Percentiles rank a stretch among this genome's conserved stretches.
Conservation (phyloP, 2,113 vertebrate species). For the Rhea americana region DNA sequence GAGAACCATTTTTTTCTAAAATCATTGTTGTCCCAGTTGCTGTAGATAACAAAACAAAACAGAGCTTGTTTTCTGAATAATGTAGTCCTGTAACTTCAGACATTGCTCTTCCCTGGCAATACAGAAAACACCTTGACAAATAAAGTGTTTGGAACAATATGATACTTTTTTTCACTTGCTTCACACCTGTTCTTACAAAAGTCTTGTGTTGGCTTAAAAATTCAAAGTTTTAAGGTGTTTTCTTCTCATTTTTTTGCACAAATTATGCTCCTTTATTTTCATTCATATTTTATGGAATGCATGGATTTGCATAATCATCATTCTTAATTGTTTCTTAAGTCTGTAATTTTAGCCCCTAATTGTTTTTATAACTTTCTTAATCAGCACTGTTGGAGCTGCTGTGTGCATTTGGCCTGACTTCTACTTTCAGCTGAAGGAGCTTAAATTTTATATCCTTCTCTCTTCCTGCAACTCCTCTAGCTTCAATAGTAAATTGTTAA, state of each 20-base stretch:
- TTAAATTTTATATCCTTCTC: background rate
- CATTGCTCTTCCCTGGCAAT: background rate
- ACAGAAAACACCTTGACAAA: constrained; percentile 18
- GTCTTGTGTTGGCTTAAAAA: background rate
- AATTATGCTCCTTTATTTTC: background rate
- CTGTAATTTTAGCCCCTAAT: background rate
- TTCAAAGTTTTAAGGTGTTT: background rate
- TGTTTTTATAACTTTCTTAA: background rate
- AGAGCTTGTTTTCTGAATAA: background rate
- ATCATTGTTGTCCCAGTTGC: background rate
- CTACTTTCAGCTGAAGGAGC: background rate
- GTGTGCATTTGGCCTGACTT: background rate
- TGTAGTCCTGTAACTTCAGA: background rate
- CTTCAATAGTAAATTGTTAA: background rate
- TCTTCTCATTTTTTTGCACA: background rate
- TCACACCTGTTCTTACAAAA: background rate
- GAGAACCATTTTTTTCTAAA: background rate
- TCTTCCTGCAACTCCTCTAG: background rate
- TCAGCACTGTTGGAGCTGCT: background rate
- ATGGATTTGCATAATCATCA: background rate
- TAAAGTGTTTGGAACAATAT: constrained; percentile 37
- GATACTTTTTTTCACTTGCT: constrained; percentile 22
- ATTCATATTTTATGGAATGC: background rate
- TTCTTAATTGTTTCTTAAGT: background rate
- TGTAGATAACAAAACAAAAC: background rate